Evolutionary conservation across 2,888 invertebrate species (phyloP).

Genomic region (Eucera pruinosa): DNA sequence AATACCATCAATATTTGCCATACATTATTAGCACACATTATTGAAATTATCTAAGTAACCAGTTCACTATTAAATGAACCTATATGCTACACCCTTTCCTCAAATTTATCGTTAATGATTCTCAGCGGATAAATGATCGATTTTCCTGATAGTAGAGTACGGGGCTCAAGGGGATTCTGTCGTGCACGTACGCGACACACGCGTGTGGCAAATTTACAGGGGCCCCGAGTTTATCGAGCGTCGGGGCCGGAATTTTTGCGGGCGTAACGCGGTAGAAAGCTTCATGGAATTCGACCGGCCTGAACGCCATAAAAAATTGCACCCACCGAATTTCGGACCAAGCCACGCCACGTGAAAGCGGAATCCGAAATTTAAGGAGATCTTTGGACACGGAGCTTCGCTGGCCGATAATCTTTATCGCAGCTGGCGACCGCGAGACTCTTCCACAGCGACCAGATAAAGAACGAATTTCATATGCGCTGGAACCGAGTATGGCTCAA

Average conservation of each 20-base stretch:
- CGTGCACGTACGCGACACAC: conserved; percentile 24
- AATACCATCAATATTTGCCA: no score
- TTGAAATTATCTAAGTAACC: no score
- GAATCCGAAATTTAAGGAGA: conserved; percentile 32
- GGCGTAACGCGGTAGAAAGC: conserved; percentile 64
- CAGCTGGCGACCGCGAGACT: neutral
- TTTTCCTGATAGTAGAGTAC: conserved; percentile 28
- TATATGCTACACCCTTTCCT: conserved; percentile 17
- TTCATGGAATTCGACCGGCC: conserved; percentile 40
- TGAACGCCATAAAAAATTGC: conserved; percentile 35
- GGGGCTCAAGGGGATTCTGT: conserved; percentile 40
- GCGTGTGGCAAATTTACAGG: conserved; percentile 59
- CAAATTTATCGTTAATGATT: conserved; percentile 56
- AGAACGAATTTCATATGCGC: conserved; percentile 10
- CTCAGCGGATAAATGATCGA: conserved; percentile 54
- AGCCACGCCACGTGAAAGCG: conserved; percentile 44
- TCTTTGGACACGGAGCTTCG: neutral
- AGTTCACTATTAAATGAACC: no score
- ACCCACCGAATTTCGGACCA: conserved; percentile 17
- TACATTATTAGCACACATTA: no score
- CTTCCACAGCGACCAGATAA: conserved; percentile 1
- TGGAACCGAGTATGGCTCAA: neutral
- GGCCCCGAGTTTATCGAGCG: conserved; percentile 46
- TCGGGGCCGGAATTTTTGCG: conserved; percentile 51
- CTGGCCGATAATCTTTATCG: conserved; percentile 27